These are phyloP conservation scores for Leptinotarsa defecta DNA, from an alignment of 1,140 invertebrate genomes.

Conservation along the genomic window DNA sequence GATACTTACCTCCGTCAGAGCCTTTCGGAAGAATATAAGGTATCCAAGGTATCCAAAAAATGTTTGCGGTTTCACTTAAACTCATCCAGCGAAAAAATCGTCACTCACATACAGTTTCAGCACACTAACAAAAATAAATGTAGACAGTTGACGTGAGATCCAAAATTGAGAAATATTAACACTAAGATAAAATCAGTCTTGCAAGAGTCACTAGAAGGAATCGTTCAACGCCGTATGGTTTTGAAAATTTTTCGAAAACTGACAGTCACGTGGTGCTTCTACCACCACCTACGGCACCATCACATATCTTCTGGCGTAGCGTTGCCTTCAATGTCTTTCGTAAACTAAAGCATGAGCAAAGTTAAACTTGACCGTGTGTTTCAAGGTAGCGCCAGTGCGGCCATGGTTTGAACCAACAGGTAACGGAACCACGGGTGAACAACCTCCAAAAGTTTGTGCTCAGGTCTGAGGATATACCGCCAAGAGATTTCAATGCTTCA, in stretches of 20 bases:
- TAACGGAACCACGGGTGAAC: constrained; percentile 54
- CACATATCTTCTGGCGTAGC: constrained; percentile 42
- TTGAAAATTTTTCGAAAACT: neutral
- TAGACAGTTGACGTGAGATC: constrained; percentile 9
- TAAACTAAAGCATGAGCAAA: constrained; percentile 51
- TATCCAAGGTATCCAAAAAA: constrained; percentile 51
- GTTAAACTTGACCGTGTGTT: constrained; percentile 57
- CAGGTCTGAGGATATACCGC: constrained; percentile 12
- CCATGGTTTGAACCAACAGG: constrained; percentile 48
- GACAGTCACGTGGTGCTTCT: constrained; percentile 21
- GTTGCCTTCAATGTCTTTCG: constrained; percentile 48
- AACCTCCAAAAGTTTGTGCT: constrained; percentile 52
- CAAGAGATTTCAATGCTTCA: constrained; percentile 23
- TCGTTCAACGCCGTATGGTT: constrained; percentile 7
- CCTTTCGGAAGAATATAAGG: constrained; percentile 44
- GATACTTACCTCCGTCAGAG: constrained; percentile 39
- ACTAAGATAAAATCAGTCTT: constrained; percentile 25
- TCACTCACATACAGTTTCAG: constrained; percentile 22
- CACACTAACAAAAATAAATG: neutral
- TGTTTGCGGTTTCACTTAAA: constrained; percentile 43
- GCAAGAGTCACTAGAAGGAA: constrained; percentile 5
- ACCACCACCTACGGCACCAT: constrained; percentile 12
- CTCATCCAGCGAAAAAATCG: constrained; percentile 32
- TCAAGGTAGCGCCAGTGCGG: constrained; percentile 48
- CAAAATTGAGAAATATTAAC: constrained; percentile 9